Base-by-base conservation (phyloP, 2,113 vertebrate genomes). In the Cheirogaleus medius region DNA sequence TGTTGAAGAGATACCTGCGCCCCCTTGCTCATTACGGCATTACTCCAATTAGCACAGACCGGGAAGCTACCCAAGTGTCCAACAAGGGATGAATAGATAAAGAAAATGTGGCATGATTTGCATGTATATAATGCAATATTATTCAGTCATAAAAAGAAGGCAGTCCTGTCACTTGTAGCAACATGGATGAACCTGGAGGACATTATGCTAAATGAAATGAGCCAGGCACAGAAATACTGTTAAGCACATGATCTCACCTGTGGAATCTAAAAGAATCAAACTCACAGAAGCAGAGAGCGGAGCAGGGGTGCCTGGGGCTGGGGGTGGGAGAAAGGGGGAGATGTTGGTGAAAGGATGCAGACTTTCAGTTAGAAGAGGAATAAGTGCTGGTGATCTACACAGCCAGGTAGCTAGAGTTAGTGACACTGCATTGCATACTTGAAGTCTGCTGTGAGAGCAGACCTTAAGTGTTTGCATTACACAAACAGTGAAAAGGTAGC, bases 361-460 rank as follows among this genome's bases (percentile, higher is more conserved):
- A n/a, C 9, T 4, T 92, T 44, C 25, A 34, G 29, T 34, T n/a
- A 12, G 32, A 49, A 47, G 5, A 73, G 42, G 3, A 52, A 5
- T 6, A 23, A 32, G n/a, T 39, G 60, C 49, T 60, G 29, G 14
- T n/a, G 20, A 32, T 34, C 18, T 34, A 5, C 32, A 13, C 25
- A 39, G 12, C 54, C 80, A 44, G 17, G 37, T 29, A 25, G 17
- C 39, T 25, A 15, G 1, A 63, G 25, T 37, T 39, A 17, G 37
- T 6, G n/a, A n/a, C 1, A 4, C 25, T 42, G n/a, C 13, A 10
- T 7, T 32, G 13, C 34, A 25, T 4, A 12, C 7, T 25, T 29
- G 58, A 83, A 82, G 42, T 69, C 77, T 39, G 17, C 49, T 25
- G 18, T 20, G 9, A 56, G 32, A 58, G 17, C 13, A 37, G 49